phyloP scores from a whole-genome alignment of 2,888 invertebrate genomes.

The Leucania comma region DNA sequence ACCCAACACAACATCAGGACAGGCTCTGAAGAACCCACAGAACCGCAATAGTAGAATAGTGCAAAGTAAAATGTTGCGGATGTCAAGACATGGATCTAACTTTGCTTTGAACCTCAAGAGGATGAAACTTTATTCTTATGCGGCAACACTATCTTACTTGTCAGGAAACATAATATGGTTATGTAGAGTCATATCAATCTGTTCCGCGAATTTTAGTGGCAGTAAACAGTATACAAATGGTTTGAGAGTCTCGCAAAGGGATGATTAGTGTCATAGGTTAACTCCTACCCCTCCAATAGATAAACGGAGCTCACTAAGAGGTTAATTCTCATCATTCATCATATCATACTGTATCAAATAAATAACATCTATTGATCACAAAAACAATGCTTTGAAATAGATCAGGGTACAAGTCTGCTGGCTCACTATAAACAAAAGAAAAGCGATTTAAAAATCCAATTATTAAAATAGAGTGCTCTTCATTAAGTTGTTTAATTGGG shows the following conservation, averaged over 20 bases:
- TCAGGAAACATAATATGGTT: slow-evolving; percentile 20
- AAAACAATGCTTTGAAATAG: not conserved
- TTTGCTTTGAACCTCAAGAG: not conserved
- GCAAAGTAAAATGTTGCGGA: not conserved
- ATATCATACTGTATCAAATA: not conserved
- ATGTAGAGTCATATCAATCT: not conserved
- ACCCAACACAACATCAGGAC: too few species aligned
- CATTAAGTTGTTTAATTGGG: slow-evolving; percentile 12
- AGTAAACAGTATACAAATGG: not conserved
- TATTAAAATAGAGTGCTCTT: slow-evolving; percentile 5
- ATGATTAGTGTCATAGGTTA: slow-evolving; percentile 3
- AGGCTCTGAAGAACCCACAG: not conserved
- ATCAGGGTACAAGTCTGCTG: not conserved
- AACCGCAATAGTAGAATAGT: not conserved
- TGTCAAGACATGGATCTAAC: not conserved
- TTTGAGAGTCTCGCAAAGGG: not conserved
- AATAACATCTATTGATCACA: not conserved
- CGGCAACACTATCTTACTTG: not conserved
- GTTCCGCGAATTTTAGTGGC: too few species aligned
- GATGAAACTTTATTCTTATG: slow-evolving; percentile 9
- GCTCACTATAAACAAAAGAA: not conserved
- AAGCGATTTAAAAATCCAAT: slow-evolving; percentile 2
- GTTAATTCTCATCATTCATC: not conserved
- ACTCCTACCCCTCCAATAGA: not conserved
- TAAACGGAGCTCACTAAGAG: not conserved